Conservation (phyloP, 64 coral and sea anemone species). For the Acropora yongei region DNA sequence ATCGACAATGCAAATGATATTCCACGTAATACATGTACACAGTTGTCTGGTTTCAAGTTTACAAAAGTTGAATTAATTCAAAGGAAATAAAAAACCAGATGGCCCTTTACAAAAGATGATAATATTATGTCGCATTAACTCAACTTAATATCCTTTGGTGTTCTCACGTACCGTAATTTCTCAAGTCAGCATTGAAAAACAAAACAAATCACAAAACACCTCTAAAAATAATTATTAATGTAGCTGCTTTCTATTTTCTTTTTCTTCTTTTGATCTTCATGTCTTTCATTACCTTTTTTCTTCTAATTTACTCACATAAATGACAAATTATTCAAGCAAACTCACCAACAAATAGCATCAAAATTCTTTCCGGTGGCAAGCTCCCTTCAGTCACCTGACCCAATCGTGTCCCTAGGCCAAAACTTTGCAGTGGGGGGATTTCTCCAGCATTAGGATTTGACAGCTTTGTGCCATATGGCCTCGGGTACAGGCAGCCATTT, state of each 20-base stretch:
- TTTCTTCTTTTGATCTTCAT: too few relatives aligned
- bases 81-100: too few relatives aligned
- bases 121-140: too few relatives aligned
- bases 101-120: too few relatives aligned
- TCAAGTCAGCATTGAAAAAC: neutral
- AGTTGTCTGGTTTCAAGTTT: too few relatives aligned
- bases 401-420: conserved; percentile 64
- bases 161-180: too few relatives aligned
- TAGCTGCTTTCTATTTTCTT: neutral
- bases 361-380: conserved; percentile 58
- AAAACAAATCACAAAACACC: neutral
- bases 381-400: conserved; percentile 54
- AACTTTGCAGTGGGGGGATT: conserved; percentile 75
- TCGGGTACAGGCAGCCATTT: conserved; percentile 81
- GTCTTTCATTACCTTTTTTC: too few relatives aligned
- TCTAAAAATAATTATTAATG: neutral
- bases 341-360: conserved; percentile 79
- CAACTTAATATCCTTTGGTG: too few relatives aligned
- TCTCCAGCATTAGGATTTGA: conserved; percentile 62
- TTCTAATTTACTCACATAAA: too few relatives aligned
- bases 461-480: conserved; percentile 86
- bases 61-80: too few relatives aligned
- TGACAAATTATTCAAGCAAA: neutral
- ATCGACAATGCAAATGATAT: too few relatives aligned
- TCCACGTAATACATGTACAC: too few relatives aligned